Evolutionary conservation across 2,888 invertebrate genomes (phyloP).

Genomic region (Pristionchus fissidentatus): DNA sequence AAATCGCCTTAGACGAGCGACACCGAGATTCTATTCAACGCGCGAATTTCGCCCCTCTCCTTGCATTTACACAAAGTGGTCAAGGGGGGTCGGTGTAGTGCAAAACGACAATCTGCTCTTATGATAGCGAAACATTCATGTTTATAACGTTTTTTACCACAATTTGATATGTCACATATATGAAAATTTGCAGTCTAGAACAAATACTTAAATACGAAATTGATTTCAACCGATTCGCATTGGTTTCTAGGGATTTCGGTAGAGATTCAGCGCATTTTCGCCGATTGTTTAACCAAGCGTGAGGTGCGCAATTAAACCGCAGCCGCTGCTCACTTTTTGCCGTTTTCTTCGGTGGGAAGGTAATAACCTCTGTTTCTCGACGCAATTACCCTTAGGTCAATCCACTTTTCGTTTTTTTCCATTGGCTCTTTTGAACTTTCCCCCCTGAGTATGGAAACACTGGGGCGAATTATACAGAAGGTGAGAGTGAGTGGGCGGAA

Average conservation of each 20-base stretch:
- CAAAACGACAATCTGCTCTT: not conserved
- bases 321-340: not conserved
- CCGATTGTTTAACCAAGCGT: not conserved
- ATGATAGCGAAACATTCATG: too few relatives aligned
- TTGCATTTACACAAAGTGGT: slow-evolving; percentile 20
- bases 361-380: slow-evolving; percentile 39
- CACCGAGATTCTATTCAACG: too few relatives aligned
- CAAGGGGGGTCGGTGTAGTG: not conserved
- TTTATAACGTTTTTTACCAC: too few relatives aligned
- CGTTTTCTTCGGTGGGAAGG: slow-evolving; percentile 1
- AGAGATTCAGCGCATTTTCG: not conserved
- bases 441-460: too few relatives aligned
- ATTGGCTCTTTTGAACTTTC: not conserved
- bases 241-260: too few relatives aligned
- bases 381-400: not conserved
- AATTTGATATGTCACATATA: too few relatives aligned
- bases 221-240: too few relatives aligned
- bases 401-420: not conserved
- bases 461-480: not conserved
- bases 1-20: slow-evolving; percentile 31
- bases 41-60: slow-evolving; percentile 17
- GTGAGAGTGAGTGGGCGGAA: not conserved
- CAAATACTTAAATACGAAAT: too few relatives aligned
- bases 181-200: too few relatives aligned
- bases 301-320: not conserved